A percentile compares a stretch with the other conserved stretches of the same genome.
phyloP scores from a whole-genome alignment of 2,113 vertebrate genomes.

The Trematocara marginatum region DNA sequence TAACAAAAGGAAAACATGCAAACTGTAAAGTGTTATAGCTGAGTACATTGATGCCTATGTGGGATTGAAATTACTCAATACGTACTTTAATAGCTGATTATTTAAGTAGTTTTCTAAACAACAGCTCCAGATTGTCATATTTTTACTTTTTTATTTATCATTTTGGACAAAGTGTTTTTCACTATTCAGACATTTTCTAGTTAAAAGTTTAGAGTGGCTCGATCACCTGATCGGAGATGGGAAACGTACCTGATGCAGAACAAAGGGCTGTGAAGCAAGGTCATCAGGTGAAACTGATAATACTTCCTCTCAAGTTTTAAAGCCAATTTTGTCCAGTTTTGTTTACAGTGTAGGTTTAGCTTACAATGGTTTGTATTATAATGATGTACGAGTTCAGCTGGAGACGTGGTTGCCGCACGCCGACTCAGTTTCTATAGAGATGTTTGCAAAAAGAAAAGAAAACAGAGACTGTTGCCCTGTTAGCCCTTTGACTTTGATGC shows the following conservation, averaged over 20 bases:
- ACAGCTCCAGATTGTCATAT: background rate
- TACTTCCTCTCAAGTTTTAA: background rate
- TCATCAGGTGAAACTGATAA: background rate
- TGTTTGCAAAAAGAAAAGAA: background rate
- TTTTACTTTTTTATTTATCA: background rate
- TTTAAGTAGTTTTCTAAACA: background rate
- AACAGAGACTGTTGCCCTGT: background rate
- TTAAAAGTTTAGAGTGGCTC: background rate
- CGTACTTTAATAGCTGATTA: background rate
- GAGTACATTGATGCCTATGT: background rate
- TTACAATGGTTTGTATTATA: background rate
- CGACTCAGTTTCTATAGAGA: background rate
- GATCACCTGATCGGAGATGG: background rate
- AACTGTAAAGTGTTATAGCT: background rate
- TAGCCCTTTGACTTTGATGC: background rate
- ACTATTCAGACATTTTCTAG: background rate
- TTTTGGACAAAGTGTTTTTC: background rate
- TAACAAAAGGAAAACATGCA: background rate
- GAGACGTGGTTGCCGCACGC: rapidly evolving
- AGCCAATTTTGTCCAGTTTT: background rate
- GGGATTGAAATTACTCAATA: background rate
- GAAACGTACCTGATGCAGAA: background rate
- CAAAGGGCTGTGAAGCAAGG: background rate
- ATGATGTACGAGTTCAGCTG: background rate
- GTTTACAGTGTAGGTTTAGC: background rate